phyloP scores from a whole-genome alignment of 2,888 invertebrate species.

The Cheilosia urbana region DNA sequence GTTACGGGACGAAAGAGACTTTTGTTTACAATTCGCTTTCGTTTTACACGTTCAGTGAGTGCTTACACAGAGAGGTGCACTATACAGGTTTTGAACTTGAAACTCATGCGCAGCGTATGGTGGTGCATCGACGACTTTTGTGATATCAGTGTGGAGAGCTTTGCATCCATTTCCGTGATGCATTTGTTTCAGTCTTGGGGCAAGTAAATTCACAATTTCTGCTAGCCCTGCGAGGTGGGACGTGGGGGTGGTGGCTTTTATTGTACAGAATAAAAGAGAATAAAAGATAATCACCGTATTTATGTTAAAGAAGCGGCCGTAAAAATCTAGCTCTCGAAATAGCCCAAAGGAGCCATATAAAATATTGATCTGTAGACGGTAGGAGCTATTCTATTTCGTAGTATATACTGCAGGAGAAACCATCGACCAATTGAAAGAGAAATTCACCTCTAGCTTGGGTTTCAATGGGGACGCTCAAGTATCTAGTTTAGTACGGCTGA shows the following conservation, averaged over 20 bases:
- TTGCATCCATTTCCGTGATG: conserved; percentile 2
- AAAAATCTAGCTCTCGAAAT: too few species aligned
- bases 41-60: conserved; percentile 24
- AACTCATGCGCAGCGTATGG: conserved; percentile 6
- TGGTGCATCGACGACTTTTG: conserved; percentile 3
- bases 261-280: too few species aligned
- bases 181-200: neutral
- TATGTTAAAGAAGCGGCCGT: too few species aligned
- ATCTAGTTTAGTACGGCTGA: too few species aligned
- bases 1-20: neutral
- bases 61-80: neutral
- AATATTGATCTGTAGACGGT: too few species aligned
- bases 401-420: too few species aligned
- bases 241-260: neutral
- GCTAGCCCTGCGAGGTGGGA: neutral
- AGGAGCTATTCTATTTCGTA: too few species aligned
- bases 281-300: too few species aligned
- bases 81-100: conserved; percentile 23
- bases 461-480: too few species aligned
- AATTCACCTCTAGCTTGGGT: too few species aligned
- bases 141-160: neutral
- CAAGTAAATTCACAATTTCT: neutral
- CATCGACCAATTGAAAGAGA: too few species aligned
- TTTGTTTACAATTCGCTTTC: conserved; percentile 34
- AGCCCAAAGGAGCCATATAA: too few species aligned